Base-by-base conservation (phyloP, 2,797 vertebrate genomes). In the Sebastes oblongus region DNA sequence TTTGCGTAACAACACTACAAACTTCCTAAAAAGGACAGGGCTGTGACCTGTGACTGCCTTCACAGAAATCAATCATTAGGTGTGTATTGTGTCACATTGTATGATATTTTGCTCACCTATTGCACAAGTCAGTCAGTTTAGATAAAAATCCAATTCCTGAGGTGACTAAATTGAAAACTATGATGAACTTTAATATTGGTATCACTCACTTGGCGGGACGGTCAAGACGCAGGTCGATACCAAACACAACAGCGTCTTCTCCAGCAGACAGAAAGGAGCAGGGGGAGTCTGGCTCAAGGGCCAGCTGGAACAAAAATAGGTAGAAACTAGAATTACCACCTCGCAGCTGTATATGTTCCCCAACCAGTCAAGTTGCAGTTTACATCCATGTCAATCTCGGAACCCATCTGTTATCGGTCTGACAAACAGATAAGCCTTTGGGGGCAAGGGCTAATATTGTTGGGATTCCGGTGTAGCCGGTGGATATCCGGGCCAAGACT, bases 221-320 rank as follows among this genome's bases (percentile, higher is more conserved):
- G 89, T 99, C 98, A 22, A 97, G 96, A 77, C 98, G 95, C 89
- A 99, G 93, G 89, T 99, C 98, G 18, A 99, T 99, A 78, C 97
- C 97, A 86, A 97, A 99, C 72, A 99, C 98, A 4, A 99, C 97
- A 0, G 98, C 98, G 36, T 99, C 98, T 89, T 99, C 98, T 52
- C 98, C 98, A 14, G 98, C 98, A 0, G 98, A 99, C 50, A 99
- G 95, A 90, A 99, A 99, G 56, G 96, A 98, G 93, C 97, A 99
- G 13, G 98, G 98, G 0, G 98, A 99, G 85, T 99, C 98, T 39
- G 98, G 98, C 84, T 99, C 97, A 62, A 99, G 96, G 12, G 98
- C 98, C 93, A 99, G 94, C 98, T 99, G 42, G 18, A 77, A 54
- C 10, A 13, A 71, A 60, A 75, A 68, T 2, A 18, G 12, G 32